A percentile compares a stretch with the other conserved stretches of the same genome.
Evolutionary conservation across 2,797 vertebrate species (phyloP).

Genomic region (Myripristis murdjan): DNA sequence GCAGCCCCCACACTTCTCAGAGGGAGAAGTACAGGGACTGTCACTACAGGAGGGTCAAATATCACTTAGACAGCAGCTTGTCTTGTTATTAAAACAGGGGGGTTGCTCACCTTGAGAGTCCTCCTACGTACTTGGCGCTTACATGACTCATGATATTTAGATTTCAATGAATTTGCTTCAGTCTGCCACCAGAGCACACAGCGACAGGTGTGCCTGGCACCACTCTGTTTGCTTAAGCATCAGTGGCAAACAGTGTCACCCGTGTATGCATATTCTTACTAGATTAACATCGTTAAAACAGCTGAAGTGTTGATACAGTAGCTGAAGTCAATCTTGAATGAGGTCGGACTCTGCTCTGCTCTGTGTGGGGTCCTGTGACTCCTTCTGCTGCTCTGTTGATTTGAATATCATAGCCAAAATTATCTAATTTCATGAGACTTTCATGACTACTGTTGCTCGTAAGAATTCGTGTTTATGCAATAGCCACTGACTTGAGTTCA

Average conservation of each 20-base stretch:
- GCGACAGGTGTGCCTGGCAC: conserved; percentile 47
- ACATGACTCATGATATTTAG: conserved; percentile 39
- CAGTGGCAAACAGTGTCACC: not conserved
- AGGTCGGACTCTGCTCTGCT: not conserved
- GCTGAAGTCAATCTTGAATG: not conserved
- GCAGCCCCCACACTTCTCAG: not conserved
- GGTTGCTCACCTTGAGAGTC: conserved; percentile 1
- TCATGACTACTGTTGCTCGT: not conserved
- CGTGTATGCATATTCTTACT: conserved; percentile 6
- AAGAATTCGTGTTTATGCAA: conserved; percentile 14
- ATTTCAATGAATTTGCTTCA: conserved; percentile 28
- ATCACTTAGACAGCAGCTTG: conserved; percentile 10
- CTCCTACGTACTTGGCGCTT: not conserved
- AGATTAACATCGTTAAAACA: not conserved
- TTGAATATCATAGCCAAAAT: not conserved
- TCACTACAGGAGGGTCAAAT: not conserved
- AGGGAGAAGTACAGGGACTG: not conserved
- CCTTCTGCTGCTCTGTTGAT: not conserved
- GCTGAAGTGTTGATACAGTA: not conserved
- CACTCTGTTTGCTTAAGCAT: conserved; percentile 27
- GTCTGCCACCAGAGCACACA: not conserved
- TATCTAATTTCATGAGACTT: not conserved
- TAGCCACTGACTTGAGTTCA: conserved; percentile 10
- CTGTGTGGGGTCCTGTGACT: not conserved
- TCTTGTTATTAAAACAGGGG: conserved; percentile 1